A percentile compares a stretch with the other conserved stretches of the same genome.
Conservation (phyloP, 2,113 vertebrate genomes). For the Solenodon paradoxus region DNA sequence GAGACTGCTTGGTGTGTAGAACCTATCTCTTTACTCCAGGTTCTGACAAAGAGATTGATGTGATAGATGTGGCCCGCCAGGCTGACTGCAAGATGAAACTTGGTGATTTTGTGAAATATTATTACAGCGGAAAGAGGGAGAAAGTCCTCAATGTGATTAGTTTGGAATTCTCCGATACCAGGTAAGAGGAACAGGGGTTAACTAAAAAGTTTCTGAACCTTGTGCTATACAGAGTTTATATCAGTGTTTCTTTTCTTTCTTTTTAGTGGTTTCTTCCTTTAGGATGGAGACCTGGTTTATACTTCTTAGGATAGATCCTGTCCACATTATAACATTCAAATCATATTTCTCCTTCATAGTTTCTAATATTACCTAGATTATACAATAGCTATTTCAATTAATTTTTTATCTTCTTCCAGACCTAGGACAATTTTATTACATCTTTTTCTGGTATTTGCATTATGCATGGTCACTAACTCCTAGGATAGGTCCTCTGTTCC, state of each 20-base stretch:
- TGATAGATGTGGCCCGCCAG: slow-evolving; percentile 93
- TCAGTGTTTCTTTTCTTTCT: slow-evolving; percentile 19
- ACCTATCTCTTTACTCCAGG: slow-evolving; percentile 78
- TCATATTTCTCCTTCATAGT: slow-evolving; percentile 38
- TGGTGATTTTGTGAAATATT: slow-evolving; percentile 92
- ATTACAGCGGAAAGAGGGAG: slow-evolving; percentile 91
- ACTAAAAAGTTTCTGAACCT: slow-evolving; percentile 42
- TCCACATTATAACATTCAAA: neutral
- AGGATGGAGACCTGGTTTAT: slow-evolving; percentile 4
- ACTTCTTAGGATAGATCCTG: slow-evolving; percentile 26
- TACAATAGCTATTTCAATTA: slow-evolving; percentile 40
- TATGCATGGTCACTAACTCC: neutral
- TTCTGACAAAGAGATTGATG: slow-evolving; percentile 93
- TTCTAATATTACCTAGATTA: slow-evolving; percentile 23
- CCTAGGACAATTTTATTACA: slow-evolving; percentile 13
- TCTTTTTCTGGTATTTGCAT: slow-evolving; percentile 18
- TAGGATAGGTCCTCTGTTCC: slow-evolving; percentile 15
- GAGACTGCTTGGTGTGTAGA: slow-evolving; percentile 30
- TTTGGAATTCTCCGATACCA: slow-evolving; percentile 95
- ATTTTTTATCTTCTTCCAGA: slow-evolving; percentile 55
- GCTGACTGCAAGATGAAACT: slow-evolving; percentile 93
- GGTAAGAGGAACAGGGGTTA: slow-evolving; percentile 78
- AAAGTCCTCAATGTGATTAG: slow-evolving; percentile 94
- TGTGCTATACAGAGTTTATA: slow-evolving; percentile 22
- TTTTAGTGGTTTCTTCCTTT: slow-evolving; percentile 31